Evolutionary conservation across 1,140 invertebrate species (phyloP).

Genomic region (Euglossa dilemma): DNA sequence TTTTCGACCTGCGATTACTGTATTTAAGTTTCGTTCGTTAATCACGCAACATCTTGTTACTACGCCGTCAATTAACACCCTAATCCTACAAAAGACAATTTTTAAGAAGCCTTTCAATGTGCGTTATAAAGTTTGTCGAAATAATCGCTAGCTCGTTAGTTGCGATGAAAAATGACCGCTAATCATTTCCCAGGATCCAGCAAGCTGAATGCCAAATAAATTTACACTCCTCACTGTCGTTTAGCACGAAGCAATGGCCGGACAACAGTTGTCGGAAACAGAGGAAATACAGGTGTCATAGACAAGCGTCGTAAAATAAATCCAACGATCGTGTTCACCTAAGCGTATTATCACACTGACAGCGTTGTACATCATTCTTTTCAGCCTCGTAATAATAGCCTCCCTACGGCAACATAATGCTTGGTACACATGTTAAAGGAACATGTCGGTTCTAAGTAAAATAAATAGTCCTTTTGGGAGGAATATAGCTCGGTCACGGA

Average conservation of each 20-base stretch:
- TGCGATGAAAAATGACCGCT: too few relatives aligned
- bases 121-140: too few relatives aligned
- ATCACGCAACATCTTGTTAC: too few relatives aligned
- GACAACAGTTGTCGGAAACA: background rate
- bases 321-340: constrained; percentile 37
- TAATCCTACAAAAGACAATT: too few relatives aligned
- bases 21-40: too few relatives aligned
- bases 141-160: too few relatives aligned
- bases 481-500: background rate
- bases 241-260: background rate
- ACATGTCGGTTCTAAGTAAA: background rate
- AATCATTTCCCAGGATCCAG: too few relatives aligned
- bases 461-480: constrained; percentile 6
- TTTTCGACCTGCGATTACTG: too few relatives aligned
- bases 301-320: constrained; percentile 41
- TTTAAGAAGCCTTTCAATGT: too few relatives aligned
- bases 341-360: constrained; percentile 28
- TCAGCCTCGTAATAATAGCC: constrained; percentile 18
- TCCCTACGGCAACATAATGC: background rate
- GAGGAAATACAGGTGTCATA: constrained; percentile 8
- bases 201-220: background rate
- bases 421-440: background rate
- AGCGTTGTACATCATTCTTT: constrained; percentile 31
- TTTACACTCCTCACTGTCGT: too few relatives aligned
- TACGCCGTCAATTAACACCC: too few relatives aligned